These are phyloP conservation scores for Acronicta aceris DNA, from an alignment of 2,888 invertebrate species.

Conservation along the genomic window DNA sequence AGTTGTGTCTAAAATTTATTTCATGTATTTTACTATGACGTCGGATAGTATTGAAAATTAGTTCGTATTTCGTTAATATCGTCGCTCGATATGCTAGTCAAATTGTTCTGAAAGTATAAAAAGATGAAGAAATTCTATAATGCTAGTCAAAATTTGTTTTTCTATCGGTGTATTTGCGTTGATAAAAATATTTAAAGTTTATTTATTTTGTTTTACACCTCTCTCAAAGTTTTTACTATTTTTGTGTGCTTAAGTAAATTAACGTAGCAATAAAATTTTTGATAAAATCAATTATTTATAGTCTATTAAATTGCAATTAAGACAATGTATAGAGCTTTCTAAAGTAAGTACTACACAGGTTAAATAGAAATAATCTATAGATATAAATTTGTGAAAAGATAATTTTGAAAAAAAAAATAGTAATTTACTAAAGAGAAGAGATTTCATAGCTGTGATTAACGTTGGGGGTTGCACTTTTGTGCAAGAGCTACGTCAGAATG, in stretches of 20 bases:
- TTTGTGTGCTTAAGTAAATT: conserved; percentile 79
- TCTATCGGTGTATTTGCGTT: conserved; percentile 72
- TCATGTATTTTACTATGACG: conserved; percentile 67
- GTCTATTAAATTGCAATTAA: conserved; percentile 85
- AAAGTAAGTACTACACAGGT: conserved; percentile 87
- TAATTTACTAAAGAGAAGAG: conserved; percentile 83
- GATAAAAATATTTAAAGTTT: conserved; percentile 61
- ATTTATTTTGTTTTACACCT: conserved; percentile 69
- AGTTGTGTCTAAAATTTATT: conserved; percentile 76
- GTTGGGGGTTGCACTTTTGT: conserved; percentile 83
- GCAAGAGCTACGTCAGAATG: conserved; percentile 73
- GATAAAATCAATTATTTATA: conserved; percentile 89
- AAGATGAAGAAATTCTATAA: conserved; percentile 68
- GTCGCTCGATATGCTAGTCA: conserved; percentile 83
- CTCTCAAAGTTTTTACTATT: conserved; percentile 71
- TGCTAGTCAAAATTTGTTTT: conserved; percentile 86
- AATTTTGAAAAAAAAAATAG: conserved; percentile 68
- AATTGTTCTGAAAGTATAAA: conserved; percentile 80
- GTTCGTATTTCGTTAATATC: conserved; percentile 67
- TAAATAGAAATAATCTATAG: conserved; percentile 81
- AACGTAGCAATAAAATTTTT: conserved; percentile 85
- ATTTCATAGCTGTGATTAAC: conserved; percentile 88
- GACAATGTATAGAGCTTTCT: conserved; percentile 89
- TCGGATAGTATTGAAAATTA: conserved; percentile 65
- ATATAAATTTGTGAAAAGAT: conserved; percentile 74